A percentile compares a stretch with the other conserved stretches of the same genome.
Evolutionary conservation across 2,113 vertebrate genomes (phyloP).

Genomic region (Vulpes vulpes): DNA sequence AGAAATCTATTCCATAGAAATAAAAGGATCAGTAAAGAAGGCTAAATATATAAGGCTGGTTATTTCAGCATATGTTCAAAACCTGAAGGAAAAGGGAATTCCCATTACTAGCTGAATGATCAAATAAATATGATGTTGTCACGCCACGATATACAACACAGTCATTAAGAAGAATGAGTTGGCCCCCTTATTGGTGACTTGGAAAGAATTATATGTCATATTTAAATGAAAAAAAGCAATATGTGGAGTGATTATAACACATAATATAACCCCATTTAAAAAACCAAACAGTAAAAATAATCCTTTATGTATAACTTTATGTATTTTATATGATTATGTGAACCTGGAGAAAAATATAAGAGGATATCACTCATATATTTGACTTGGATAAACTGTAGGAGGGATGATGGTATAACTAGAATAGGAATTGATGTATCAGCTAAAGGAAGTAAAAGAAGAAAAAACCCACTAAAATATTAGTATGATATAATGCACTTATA

Average conservation of each 20-base stretch:
- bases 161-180: neutral
- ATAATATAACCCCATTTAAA: neutral
- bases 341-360: neutral
- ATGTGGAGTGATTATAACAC: neutral
- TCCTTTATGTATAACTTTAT: neutral
- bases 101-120: neutral
- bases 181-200: neutral
- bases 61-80: slow-evolving; percentile 4
- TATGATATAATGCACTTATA: slow-evolving; percentile 10
- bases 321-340: neutral
- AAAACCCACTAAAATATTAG: neutral
- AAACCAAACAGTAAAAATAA: neutral
- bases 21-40: neutral
- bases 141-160: neutral
- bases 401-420: neutral
- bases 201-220: neutral
- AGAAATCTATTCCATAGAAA: neutral
- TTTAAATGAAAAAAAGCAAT: neutral
- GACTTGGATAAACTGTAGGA: neutral
- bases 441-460: neutral
- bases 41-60: neutral
- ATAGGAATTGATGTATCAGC: neutral
- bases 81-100: neutral
- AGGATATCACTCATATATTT: neutral
- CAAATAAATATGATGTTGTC: neutral